Evolutionary conservation across 2,797 vertebrate species (phyloP).

Genomic region (Chaenodraco wilsoni): DNA sequence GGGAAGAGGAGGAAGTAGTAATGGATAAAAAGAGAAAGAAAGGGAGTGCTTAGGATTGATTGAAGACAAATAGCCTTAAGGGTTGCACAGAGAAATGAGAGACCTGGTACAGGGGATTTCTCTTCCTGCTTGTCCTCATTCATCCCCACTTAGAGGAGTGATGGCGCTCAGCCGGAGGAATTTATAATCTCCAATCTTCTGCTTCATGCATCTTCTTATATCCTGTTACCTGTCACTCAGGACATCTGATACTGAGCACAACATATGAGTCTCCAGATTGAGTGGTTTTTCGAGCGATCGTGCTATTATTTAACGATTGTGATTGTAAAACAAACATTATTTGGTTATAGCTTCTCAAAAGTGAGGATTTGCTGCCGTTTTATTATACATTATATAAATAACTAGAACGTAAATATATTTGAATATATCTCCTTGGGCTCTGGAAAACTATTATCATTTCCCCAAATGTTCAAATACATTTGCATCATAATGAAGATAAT

Average conservation of each 20-base stretch:
- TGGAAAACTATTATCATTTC: not conserved
- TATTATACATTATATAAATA: too few species aligned
- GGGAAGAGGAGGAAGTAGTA: constrained; percentile 32
- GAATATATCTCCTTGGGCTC: too few species aligned
- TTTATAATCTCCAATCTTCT: constrained; percentile 38
- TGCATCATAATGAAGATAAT: not conserved
- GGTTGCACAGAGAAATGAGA: constrained; percentile 35
- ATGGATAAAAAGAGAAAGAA: constrained; percentile 7
- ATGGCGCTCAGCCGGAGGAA: constrained; percentile 36
- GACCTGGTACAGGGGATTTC: constrained; percentile 53
- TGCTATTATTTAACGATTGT: not conserved
- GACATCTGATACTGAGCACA: constrained; percentile 30
- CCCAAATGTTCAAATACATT: too few species aligned
- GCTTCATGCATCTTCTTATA: constrained; percentile 39
- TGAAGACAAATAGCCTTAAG: constrained; percentile 45
- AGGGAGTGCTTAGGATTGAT: constrained; percentile 36
- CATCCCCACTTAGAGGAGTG: constrained; percentile 14
- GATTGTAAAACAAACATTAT: not conserved
- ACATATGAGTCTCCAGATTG: not conserved
- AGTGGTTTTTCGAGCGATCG: not conserved
- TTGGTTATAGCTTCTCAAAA: not conserved
- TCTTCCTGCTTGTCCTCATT: constrained; percentile 42
- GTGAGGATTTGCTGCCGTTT: not conserved
- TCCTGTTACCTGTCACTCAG: constrained; percentile 26
- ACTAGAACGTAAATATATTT: not conserved